Conservation (phyloP, 2,888 invertebrate genomes). For the Pterobdella sp. region DNA sequence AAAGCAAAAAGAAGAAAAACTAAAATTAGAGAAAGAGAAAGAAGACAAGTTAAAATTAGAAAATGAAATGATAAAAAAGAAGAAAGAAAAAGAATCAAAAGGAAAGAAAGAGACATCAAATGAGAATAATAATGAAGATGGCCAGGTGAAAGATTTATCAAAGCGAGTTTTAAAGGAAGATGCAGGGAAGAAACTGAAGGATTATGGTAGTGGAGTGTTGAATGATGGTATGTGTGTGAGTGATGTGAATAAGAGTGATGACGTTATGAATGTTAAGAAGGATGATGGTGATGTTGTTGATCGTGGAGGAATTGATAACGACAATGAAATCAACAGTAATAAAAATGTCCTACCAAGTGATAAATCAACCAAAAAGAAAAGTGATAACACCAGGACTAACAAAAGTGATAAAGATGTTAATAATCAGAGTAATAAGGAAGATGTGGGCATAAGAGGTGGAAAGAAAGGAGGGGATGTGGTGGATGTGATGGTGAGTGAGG, state of each 20-base stretch:
- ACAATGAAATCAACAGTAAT: not conserved
- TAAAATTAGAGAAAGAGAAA: not conserved
- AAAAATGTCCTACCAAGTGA: not conserved
- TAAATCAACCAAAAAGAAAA: not conserved
- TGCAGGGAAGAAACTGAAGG: not conserved
- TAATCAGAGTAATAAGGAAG: not conserved
- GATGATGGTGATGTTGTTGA: slow-evolving; percentile 9
- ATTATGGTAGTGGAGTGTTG: not conserved
- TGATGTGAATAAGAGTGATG: not conserved
- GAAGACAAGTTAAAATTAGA: not conserved
- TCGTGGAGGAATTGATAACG: not conserved
- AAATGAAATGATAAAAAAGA: not conserved
- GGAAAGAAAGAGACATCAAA: slow-evolving; percentile 57
- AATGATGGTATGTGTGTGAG: not conserved
- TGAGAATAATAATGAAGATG: slow-evolving; percentile 37
- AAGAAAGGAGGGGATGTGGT: not conserved
- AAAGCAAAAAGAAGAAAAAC: not conserved
- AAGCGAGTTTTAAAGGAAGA: too few relatives aligned
- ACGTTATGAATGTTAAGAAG: not conserved
- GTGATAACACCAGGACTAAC: slow-evolving; percentile 1
- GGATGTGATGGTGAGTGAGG: slow-evolving; percentile 11
- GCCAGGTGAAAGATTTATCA: not conserved
- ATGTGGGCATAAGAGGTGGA: not conserved
- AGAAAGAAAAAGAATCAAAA: slow-evolving; percentile 31
- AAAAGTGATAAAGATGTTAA: not conserved